phyloP scores from a whole-genome alignment of 2,797 vertebrate species.

The Thamnophis elegans region DNA sequence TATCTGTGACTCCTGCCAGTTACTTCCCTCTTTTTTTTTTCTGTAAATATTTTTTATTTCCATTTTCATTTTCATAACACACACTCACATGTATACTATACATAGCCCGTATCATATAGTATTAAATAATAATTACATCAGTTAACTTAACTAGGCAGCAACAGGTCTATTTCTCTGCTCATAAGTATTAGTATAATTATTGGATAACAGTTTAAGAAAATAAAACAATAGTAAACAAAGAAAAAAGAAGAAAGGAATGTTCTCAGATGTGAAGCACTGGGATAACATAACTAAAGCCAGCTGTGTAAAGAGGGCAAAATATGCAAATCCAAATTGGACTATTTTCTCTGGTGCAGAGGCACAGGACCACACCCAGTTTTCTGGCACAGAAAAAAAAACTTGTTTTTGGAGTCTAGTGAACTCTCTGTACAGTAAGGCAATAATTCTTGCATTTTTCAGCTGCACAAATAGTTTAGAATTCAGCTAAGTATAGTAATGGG shows the following conservation, averaged over 20 bases:
- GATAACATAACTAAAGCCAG: neutral
- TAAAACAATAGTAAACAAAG: neutral
- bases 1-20: neutral
- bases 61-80: no score
- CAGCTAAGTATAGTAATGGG: neutral
- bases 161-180: neutral
- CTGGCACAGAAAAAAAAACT: neutral
- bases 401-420: neutral
- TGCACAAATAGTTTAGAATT: neutral
- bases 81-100: no score
- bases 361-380: neutral
- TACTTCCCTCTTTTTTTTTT: no score
- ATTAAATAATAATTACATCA: no score
- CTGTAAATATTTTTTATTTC: no score
- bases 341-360: neutral
- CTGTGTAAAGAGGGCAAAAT: neutral
- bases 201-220: neutral
- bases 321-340: neutral
- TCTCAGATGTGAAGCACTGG: neutral
- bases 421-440: neutral
- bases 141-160: neutral
- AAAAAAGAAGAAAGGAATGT: neutral
- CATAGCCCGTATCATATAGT: no score
- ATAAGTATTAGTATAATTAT: neutral
- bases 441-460: neutral